Conservation (phyloP, 2,113 vertebrate species). For the Corythaeola cristata region DNA sequence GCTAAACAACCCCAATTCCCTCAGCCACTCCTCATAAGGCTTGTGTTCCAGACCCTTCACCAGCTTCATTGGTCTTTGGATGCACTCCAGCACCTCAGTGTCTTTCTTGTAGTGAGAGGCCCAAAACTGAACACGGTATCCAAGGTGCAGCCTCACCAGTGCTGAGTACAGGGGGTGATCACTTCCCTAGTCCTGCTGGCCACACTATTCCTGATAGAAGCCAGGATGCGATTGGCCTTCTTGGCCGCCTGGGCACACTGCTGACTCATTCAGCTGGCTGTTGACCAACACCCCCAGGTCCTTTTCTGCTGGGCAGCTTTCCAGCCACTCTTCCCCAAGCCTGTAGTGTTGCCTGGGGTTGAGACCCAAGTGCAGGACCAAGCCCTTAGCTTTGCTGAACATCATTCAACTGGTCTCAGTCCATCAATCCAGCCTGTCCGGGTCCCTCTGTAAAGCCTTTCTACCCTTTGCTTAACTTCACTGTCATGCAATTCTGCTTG, state of each 20-base stretch:
- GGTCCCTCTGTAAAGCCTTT: not conserved
- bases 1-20: not conserved
- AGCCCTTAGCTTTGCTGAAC: not conserved
- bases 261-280: too few relatives aligned
- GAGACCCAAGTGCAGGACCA: not conserved
- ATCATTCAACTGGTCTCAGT: not conserved
- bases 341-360: too few relatives aligned
- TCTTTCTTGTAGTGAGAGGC: too few relatives aligned
- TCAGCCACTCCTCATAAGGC: rapidly evolving
- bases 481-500: not conserved
- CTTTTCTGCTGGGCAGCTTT: too few relatives aligned
- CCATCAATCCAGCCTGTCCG: too few relatives aligned
- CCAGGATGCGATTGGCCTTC: not conserved
- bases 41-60: not conserved
- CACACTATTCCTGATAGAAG: not conserved
- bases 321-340: too few relatives aligned
- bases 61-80: rapidly evolving
- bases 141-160: rapidly evolving
- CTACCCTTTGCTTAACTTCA: not conserved
- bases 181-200: not conserved
- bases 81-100: too few relatives aligned
- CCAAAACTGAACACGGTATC: too few relatives aligned
- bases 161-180: rapidly evolving
- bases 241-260: too few relatives aligned
- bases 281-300: too few relatives aligned